These are phyloP conservation scores for Phenganax subtilis DNA, from an alignment of 92 coral and sea anemone genomes.

Conservation along the genomic window DNA sequence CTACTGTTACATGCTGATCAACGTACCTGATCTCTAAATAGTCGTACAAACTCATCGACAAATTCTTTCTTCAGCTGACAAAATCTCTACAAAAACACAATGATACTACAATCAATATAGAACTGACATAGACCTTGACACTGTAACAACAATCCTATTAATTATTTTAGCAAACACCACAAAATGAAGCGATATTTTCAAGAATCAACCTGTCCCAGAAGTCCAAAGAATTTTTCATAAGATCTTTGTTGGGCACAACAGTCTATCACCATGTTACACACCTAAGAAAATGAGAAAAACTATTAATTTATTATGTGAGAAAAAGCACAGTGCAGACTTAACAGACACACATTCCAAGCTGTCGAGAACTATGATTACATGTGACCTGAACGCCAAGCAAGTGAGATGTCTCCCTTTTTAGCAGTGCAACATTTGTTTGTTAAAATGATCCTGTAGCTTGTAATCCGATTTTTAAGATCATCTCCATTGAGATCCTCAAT, in stretches of 20 bases:
- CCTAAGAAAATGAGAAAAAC: slow-evolving; percentile 47
- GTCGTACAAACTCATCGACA: slow-evolving; percentile 77
- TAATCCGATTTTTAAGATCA: too few relatives aligned
- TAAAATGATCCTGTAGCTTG: slow-evolving; percentile 51
- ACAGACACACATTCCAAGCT: too few relatives aligned
- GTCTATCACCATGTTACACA: slow-evolving; percentile 86
- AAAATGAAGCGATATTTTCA: neutral
- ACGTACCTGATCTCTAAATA: slow-evolving; percentile 71
- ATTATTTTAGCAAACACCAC: too few relatives aligned
- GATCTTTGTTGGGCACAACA: slow-evolving; percentile 98
- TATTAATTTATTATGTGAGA: too few relatives aligned
- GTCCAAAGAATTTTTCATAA: slow-evolving; percentile 91
- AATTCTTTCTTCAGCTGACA: slow-evolving; percentile 77
- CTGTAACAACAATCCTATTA: neutral
- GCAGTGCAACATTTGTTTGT: too few relatives aligned
- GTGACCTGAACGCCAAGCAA: neutral
- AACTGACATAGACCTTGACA: neutral
- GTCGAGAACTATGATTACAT: neutral
- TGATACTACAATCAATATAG: too few relatives aligned
- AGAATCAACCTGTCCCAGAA: slow-evolving; percentile 74
- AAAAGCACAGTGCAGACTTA: neutral
- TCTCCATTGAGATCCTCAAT: too few relatives aligned
- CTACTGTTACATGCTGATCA: too few relatives aligned
- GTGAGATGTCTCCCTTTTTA: too few relatives aligned
- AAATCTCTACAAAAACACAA: slow-evolving; percentile 56